Base-by-base conservation (phyloP, 2,888 invertebrate genomes). In the Cancer borealis region DNA sequence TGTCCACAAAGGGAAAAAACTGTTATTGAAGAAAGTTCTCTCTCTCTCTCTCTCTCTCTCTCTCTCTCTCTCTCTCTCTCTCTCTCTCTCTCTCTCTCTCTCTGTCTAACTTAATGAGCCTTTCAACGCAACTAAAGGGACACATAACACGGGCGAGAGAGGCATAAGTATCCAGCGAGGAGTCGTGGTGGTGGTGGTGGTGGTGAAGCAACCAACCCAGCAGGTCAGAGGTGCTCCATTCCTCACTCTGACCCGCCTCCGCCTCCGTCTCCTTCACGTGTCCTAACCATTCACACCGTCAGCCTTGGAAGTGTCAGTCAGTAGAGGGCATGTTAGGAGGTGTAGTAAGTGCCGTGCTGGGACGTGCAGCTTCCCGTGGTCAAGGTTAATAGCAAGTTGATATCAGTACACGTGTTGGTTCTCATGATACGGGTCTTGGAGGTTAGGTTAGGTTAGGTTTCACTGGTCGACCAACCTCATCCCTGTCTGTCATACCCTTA, bases 21-120 rank as follows among this genome's bases (percentile, higher is more conserved):
- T 14, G 54, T 12, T 49, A 49, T 49, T 49, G 3, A 49, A 49
- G 49, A 49, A 49, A 49, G 49, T 49, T 66, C 73, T 73, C 73
- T 73, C 73, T 73, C 73, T 73, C 73, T 73, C 73, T 73, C 73
- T 73, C 73, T 73, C 73, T 73, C 73, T 73, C 73, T 73, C 73
- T 73, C 73, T 73, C 73, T 73, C 73, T 73, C 73, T 73, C 73
- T 73, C 73, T 73, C 73, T 73, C 73, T 73, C 73, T 73, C 73
- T 73, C 73, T 73, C 73, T 73, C 30, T 26, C 30, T 30, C 79
- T 30, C 79, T 79, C 79, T 30, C 30, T 79, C 30, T 30, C 73
- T 30, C 79, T 26, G 3, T 79, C 17, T 30, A 79, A 26, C 30
- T 10, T 79, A 79, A 30, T 30, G 79, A 26, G 6, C 79, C 79